These are phyloP conservation scores for Alsophila aescularia DNA, from an alignment of 2,888 invertebrate species.

Conservation along the genomic window DNA sequence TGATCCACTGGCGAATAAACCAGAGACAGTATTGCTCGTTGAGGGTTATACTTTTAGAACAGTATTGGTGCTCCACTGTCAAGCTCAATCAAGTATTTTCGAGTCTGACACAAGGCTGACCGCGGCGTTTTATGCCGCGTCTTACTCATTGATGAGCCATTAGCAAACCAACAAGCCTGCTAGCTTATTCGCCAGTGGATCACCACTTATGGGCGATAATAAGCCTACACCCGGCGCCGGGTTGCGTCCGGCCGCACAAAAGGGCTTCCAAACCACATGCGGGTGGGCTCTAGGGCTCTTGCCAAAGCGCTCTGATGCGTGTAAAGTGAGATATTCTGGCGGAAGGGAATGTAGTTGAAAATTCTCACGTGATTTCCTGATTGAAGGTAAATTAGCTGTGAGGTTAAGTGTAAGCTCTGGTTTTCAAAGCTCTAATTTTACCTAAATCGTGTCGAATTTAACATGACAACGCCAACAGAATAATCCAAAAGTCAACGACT, in stretches of 20 bases:
- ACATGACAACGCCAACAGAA: too few species aligned
- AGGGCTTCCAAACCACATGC: slow-evolving; percentile 59
- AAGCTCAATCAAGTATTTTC: too few species aligned
- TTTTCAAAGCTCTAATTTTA: background rate
- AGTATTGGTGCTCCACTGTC: background rate
- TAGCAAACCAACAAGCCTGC: background rate
- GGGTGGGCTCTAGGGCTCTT: slow-evolving; percentile 36
- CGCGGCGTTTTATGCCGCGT: too few species aligned
- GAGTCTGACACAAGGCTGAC: background rate
- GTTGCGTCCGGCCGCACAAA: slow-evolving; percentile 55
- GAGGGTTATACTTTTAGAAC: too few species aligned
- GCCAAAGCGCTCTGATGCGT: slow-evolving; percentile 38
- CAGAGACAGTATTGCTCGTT: background rate
- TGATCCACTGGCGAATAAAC: background rate
- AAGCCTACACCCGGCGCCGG: slow-evolving; percentile 42
- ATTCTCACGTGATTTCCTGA: slow-evolving; percentile 4
- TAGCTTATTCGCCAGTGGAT: background rate
- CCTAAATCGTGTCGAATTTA: too few species aligned
- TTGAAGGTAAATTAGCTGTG: slow-evolving; percentile 11
- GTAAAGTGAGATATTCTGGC: slow-evolving; percentile 15
- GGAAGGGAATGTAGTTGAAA: background rate
- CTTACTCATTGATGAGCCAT: too few species aligned
- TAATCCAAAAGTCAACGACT: too few species aligned
- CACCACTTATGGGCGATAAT: slow-evolving; percentile 46
- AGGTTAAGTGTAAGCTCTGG: background rate